phyloP scores from a whole-genome alignment of 2,113 vertebrate species.

The Myocastor coypus region DNA sequence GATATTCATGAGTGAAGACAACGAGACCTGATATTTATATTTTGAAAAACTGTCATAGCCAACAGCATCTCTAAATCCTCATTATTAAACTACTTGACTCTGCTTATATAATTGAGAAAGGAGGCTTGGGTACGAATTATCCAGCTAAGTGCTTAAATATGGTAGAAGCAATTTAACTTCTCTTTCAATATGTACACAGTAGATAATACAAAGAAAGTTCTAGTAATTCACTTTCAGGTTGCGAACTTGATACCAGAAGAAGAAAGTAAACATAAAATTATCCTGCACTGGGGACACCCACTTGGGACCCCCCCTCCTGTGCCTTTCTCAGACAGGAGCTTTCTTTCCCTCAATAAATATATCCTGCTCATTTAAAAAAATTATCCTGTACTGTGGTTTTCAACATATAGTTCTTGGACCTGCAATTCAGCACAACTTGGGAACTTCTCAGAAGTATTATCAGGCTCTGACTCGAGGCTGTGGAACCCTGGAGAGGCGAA shows the following conservation, averaged over 20 bases:
- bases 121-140: background rate
- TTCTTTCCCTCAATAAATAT: too few species aligned
- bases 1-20: constrained; percentile 69
- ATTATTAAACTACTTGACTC: constrained; percentile 23
- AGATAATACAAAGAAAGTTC: background rate
- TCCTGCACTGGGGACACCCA: too few species aligned
- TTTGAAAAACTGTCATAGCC: constrained; percentile 36
- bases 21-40: constrained; percentile 48
- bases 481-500: background rate
- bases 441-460: background rate
- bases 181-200: background rate
- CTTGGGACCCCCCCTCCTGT: too few species aligned
- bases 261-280: background rate
- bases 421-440: background rate
- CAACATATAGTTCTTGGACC: background rate
- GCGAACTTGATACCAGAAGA: background rate
- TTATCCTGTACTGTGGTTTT: background rate
- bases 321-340: too few species aligned
- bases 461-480: background rate
- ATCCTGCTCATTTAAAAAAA: too few species aligned
- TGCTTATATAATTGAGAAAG: background rate
- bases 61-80: constrained; percentile 35
- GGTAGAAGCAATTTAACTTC: background rate
- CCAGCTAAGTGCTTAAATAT: background rate
- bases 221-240: background rate